These are phyloP conservation scores for Typhlomys cinereus DNA, from an alignment of 2,113 vertebrate species.

Conservation along the genomic window DNA sequence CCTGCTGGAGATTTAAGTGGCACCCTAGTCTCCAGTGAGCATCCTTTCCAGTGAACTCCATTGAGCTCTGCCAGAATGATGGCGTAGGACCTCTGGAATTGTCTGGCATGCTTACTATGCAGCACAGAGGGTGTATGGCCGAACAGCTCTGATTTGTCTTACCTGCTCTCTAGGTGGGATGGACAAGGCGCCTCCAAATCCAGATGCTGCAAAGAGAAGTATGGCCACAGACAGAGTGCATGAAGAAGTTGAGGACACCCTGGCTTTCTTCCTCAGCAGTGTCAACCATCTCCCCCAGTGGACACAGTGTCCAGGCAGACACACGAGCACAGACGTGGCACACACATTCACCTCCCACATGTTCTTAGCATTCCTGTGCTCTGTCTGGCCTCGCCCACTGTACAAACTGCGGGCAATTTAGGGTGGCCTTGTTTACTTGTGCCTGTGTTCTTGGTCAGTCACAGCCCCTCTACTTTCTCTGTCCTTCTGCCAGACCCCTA, in stretches of 20 bases:
- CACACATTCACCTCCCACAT: rapidly evolving
- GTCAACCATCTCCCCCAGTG: background rate
- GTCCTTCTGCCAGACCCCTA: background rate
- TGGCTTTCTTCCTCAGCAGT: background rate
- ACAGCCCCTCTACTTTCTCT: background rate
- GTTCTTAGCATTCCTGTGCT: background rate
- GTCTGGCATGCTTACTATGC: background rate
- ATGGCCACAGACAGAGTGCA: background rate
- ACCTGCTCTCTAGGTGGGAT: background rate
- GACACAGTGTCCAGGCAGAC: rapidly evolving
- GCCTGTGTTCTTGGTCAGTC: no score
- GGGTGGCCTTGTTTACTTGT: background rate
- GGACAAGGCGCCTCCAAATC: background rate
- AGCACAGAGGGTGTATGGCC: rapidly evolving
- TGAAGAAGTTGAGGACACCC: background rate
- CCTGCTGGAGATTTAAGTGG: background rate
- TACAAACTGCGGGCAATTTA: background rate
- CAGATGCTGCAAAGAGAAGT: background rate
- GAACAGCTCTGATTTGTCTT: background rate
- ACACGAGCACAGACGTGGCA: background rate
- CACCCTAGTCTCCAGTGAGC: background rate
- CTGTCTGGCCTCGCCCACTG: background rate
- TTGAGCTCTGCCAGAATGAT: background rate
- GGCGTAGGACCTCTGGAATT: background rate
- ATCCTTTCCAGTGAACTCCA: background rate